phyloP scores from a whole-genome alignment of 1,140 invertebrate genomes.

The Cotesia vestalis region DNA sequence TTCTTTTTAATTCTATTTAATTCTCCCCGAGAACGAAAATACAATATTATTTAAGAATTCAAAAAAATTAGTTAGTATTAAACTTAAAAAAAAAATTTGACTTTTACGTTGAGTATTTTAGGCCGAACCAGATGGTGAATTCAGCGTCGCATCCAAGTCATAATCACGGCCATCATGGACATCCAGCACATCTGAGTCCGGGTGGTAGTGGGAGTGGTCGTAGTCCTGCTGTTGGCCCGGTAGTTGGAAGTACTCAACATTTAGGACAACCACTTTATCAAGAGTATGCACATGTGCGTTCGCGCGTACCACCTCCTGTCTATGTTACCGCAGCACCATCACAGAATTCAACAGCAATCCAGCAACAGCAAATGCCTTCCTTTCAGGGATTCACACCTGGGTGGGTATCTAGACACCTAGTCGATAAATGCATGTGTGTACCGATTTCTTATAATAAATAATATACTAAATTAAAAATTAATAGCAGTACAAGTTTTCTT shows the following conservation, averaged over 20 bases:
- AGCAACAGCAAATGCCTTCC: constrained; percentile 65
- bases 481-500: no score
- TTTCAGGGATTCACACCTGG: constrained; percentile 67
- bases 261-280: constrained; percentile 64
- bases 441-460: constrained; percentile 52
- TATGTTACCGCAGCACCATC: constrained; percentile 63
- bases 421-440: constrained; percentile 67
- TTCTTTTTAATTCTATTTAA: no score
- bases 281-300: constrained; percentile 62
- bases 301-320: constrained; percentile 62
- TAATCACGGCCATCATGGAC: constrained; percentile 61
- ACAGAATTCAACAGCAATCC: constrained; percentile 60
- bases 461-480: constrained; percentile 31
- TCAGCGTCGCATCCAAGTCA: constrained; percentile 59
- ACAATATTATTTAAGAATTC: no score
- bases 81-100: constrained; percentile 20
- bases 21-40: no score
- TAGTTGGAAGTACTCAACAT: constrained; percentile 59
- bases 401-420: constrained; percentile 66
- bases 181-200: constrained; percentile 60
- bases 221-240: constrained; percentile 56
- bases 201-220: constrained; percentile 55
- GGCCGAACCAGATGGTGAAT: constrained; percentile 63
- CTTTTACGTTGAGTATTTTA: constrained; percentile 57
- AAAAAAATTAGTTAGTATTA: no score